These are phyloP conservation scores for Neoascia interrupta DNA, from an alignment of 2,888 invertebrate genomes.

Conservation along the genomic window DNA sequence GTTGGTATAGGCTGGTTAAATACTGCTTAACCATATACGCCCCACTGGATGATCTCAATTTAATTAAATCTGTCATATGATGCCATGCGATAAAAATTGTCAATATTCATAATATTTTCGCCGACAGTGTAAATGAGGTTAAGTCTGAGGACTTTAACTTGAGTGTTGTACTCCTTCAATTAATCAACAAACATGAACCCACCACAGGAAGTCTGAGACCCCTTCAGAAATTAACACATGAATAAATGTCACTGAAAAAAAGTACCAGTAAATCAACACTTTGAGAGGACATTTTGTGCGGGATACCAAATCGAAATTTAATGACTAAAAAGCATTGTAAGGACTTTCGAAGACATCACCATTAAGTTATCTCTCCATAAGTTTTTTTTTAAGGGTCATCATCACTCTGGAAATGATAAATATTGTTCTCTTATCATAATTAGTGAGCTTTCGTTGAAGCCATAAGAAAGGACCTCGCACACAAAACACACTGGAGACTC, in stretches of 20 bases:
- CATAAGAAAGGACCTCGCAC: too few species aligned
- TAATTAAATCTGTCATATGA: slow-evolving; percentile 5
- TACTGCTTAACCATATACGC: too few species aligned
- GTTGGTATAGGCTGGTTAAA: too few species aligned
- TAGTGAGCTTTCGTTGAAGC: too few species aligned
- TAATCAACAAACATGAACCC: too few species aligned
- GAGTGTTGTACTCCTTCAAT: too few species aligned
- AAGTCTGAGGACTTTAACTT: neutral
- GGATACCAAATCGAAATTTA: slow-evolving; percentile 16
- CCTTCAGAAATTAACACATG: too few species aligned
- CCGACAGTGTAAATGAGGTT: slow-evolving; percentile 5
- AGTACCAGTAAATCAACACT: too few species aligned
- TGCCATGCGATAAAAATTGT: neutral
- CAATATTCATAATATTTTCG: neutral
- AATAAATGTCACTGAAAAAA: neutral
- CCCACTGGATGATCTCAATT: slow-evolving; percentile 6
- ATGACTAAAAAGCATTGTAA: slow-evolving; percentile 3
- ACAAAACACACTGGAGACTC: too few species aligned
- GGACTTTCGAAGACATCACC: neutral
- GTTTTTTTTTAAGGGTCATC: neutral
- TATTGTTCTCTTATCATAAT: too few species aligned
- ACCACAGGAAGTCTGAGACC: too few species aligned
- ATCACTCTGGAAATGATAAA: too few species aligned
- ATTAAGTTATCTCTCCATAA: neutral
- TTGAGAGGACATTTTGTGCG: neutral